These are phyloP conservation scores for Lerema accius DNA, from an alignment of 1,140 invertebrate genomes.

Conservation along the genomic window DNA sequence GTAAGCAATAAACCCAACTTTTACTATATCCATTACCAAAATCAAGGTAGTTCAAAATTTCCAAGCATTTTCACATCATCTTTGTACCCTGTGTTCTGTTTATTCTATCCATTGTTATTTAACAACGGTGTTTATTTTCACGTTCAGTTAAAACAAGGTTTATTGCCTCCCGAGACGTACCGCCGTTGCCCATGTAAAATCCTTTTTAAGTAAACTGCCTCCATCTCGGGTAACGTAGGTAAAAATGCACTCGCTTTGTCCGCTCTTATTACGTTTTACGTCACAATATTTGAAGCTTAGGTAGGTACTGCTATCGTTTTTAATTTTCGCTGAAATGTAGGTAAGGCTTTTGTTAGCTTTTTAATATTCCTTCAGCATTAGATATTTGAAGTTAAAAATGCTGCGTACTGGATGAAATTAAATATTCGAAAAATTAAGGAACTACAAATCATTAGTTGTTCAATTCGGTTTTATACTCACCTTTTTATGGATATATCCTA, in stretches of 20 bases:
- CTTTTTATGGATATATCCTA: too few species aligned
- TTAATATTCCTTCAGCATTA: too few species aligned
- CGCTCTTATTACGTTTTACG: slow-evolving; percentile 35
- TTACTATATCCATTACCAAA: too few species aligned
- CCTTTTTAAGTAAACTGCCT: slow-evolving; percentile 61
- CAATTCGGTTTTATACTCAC: too few species aligned
- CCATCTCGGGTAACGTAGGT: slow-evolving; percentile 42
- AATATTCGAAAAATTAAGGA: too few species aligned
- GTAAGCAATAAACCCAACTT: too few species aligned
- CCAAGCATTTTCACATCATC: too few species aligned
- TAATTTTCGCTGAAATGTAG: not conserved
- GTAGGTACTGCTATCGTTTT: slow-evolving; percentile 8
- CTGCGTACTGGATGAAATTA: too few species aligned
- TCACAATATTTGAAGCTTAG: slow-evolving; percentile 11
- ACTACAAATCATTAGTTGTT: too few species aligned
- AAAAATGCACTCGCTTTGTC: slow-evolving; percentile 46
- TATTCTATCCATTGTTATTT: slow-evolving; percentile 11
- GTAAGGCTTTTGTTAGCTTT: not conserved
- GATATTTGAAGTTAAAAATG: too few species aligned
- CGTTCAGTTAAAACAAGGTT: slow-evolving; percentile 56
- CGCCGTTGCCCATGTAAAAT: slow-evolving; percentile 56
- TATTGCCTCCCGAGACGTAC: slow-evolving; percentile 48
- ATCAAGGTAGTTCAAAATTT: too few species aligned
- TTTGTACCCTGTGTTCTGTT: too few species aligned
- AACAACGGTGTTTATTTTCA: slow-evolving; percentile 48